Base-by-base conservation (phyloP, 2,113 vertebrate species). In the Syngnathus scovelli region DNA sequence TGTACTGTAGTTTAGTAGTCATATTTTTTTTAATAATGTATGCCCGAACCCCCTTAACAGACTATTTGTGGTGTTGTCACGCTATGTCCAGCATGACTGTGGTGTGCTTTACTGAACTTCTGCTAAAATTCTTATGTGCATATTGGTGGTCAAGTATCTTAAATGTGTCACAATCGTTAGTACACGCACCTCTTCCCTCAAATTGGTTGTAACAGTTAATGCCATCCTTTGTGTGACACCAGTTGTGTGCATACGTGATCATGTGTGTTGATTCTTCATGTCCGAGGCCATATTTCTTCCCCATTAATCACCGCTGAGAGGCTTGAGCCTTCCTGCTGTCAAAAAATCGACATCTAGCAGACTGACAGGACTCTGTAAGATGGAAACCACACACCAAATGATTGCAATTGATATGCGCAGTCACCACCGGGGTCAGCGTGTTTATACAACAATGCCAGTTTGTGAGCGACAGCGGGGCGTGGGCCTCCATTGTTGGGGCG, bases 251-350 rank as follows among this genome's bases (percentile, higher is more conserved):
- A 49, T 49, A 1, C 3, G 3, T 61, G 70, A 64, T 33, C 36
- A 46, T 77, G 68, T 76, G 36, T n/a, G 41, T 13, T 80, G 73
- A 76, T 78, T 71, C 70, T 70, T 81, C 9, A 13, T 70, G 54
- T 75, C 74, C 77, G 58, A 52, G 43, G 75, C 79, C 77, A 75
- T 72, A 13, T 33, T 76, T 82, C 72, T 77, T 85, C 83, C 75
- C 76, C 80, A 84, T 89, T 81, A 88, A 89, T 88, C 85, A 88
- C 67, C 51, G 64, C 3, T 39, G 6, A 51, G 54, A 46, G 70
- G 39, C 68, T 80, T 66, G 55, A 41, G 55, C 44, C 58, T 68
- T 71, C 67, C 73, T 59, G 18, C 74, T 85, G 86, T 87, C 83
- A 87, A 86, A 85, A 77, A 83, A 68, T 85, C 76, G 77, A 51